Base-by-base conservation (phyloP, 2,797 vertebrate genomes). In the Leptoclinus maculatus region DNA sequence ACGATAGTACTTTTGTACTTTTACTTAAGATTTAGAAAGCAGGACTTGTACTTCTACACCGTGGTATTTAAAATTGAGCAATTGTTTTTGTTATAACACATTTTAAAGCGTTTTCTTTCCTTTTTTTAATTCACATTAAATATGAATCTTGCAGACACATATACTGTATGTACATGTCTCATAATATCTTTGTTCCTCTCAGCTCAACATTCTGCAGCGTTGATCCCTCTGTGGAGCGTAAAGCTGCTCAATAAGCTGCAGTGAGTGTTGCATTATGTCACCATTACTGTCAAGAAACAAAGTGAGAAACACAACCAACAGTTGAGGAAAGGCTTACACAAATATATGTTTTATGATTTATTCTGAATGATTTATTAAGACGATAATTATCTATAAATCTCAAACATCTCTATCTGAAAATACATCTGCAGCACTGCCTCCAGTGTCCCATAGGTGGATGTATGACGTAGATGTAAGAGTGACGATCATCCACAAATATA, bases 151-250 rank as follows among this genome's bases (percentile, higher is more conserved):
- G 12, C 12, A 60, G 3, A 58, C 54, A 57, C 21, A 9, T 45
- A 45, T 17, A 43, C 14, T 16, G 43, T 45, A 1, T 21, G 1
- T 53, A 49, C 11, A n/a, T 49, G 47, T 49, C 21, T 49, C 47
- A n/a, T 23, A 5, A 51, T 5, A 12, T 51, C 9, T 6, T 17
- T 17, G 5, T 43, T 43, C 41, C 41, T n/a, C 32, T 23, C 27
- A 76, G 70, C 59, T 86, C 57, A 84, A 79, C 87, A 83, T 89
- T 89, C 78, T 38, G 0, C 1, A 0, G 14, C 5, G 64, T 82
- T 89, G 74, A 85, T 85, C 78, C 87, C 2, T 1, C 47, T 2
- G 25, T 3, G 80, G 70, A 9, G 80, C 71, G 60, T 71, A 72
- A 74, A 74, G 72, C 81, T 79, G 47, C 56, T 17, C 41, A 36